These are phyloP conservation scores for Eidolon dupreanum DNA, from an alignment of 2,797 vertebrate species.

Conservation along the genomic window DNA sequence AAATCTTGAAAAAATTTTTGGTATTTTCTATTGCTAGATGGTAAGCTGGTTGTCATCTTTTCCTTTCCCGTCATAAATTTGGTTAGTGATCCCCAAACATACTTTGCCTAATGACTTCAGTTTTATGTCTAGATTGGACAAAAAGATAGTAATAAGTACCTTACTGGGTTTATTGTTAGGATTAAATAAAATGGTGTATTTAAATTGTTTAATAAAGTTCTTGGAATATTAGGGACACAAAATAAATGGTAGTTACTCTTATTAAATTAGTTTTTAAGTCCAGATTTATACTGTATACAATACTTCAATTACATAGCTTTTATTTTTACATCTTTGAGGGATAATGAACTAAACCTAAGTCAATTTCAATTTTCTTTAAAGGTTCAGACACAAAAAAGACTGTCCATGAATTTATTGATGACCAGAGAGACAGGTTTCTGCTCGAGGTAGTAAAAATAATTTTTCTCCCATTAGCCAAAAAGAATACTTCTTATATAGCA, in stretches of 20 bases:
- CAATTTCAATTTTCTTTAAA: conserved; percentile 73
- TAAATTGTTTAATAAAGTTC: neutral
- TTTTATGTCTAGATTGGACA: neutral
- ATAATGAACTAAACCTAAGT: conserved; percentile 39
- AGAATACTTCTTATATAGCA: neutral
- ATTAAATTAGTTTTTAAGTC: neutral
- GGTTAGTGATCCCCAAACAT: neutral
- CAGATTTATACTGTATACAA: neutral
- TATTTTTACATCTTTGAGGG: neutral
- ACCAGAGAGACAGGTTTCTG: conserved; percentile 80
- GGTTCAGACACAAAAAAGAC: conserved; percentile 74
- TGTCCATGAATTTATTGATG: conserved; percentile 78
- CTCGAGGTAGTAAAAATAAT: conserved; percentile 81
- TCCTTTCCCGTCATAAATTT: neutral
- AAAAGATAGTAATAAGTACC: neutral
- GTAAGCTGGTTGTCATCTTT: neutral
- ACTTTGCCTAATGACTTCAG: neutral
- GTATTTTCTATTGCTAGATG: neutral
- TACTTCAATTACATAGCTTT: neutral
- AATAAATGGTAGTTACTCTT: conserved; percentile 5
- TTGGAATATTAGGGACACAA: neutral
- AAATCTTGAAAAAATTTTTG: neutral
- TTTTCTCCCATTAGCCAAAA: neutral
- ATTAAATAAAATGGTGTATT: neutral
- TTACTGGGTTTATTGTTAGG: neutral